Evolutionary conservation across 35 echinoderm and acorn worm genomes (phyloP).

Genomic region (Hemicentrotus pulcherrimus): DNA sequence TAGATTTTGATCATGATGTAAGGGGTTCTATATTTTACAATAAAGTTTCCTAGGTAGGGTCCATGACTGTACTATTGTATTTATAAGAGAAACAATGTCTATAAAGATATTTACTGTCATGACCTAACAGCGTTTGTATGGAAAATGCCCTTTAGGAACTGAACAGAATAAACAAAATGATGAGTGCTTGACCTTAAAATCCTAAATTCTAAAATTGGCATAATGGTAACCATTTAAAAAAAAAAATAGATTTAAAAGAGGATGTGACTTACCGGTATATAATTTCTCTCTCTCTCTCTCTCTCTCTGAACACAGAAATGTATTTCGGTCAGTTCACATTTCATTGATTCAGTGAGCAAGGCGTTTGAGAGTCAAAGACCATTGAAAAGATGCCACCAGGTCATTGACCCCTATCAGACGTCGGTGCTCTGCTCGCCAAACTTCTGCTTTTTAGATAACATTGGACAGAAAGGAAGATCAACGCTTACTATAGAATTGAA

Average conservation of each 20-base stretch:
- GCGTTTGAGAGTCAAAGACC: slow-evolving; percentile 25
- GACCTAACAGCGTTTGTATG: no score
- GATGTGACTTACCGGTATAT: not conserved
- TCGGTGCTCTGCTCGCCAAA: slow-evolving; percentile 27
- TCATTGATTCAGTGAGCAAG: slow-evolving; percentile 1
- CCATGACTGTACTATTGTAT: no score
- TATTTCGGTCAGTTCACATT: not conserved
- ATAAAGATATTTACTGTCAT: no score
- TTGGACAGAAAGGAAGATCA: not conserved
- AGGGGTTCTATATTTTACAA: not conserved
- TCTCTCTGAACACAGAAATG: slow-evolving; percentile 20
- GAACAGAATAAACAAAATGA: not conserved
- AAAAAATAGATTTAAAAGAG: not conserved
- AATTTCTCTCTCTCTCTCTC: not conserved
- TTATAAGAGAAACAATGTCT: no score
- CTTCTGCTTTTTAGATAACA: slow-evolving; percentile 18
- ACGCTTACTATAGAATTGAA: slow-evolving; percentile 26
- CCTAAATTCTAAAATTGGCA: not conserved
- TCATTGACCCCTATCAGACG: slow-evolving; percentile 20
- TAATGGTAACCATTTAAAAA: not conserved
- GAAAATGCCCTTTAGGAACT: no score
- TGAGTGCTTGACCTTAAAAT: not conserved
- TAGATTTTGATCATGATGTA: no score
- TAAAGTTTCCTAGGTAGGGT: no score
- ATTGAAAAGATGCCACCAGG: not conserved